Evolutionary conservation across 53 echinoderm and acorn worm species (phyloP).

Genomic region (Mesocentrotus franciscanus): DNA sequence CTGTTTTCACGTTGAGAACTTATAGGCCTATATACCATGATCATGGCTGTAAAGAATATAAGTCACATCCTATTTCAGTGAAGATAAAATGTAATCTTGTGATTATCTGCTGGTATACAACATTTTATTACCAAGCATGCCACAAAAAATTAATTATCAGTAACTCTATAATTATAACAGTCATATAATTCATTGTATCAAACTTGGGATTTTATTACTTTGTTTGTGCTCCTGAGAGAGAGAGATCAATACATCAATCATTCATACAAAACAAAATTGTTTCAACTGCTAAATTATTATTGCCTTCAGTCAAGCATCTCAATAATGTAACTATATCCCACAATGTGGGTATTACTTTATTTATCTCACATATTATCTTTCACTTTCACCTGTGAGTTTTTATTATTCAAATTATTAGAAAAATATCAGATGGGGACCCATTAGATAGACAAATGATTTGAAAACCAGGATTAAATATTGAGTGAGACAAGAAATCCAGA

Average conservation of each 20-base stretch:
- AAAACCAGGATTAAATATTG: no score
- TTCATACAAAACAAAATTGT: not conserved
- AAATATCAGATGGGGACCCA: not conserved
- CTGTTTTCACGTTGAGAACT: not conserved
- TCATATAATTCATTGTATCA: not conserved
- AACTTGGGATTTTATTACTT: constrained; percentile 3
- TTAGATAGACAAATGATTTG: not conserved
- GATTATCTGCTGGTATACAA: constrained; percentile 3
- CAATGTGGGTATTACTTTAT: not conserved
- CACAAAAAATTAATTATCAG: not conserved
- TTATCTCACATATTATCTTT: not conserved
- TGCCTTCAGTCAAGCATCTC: not conserved
- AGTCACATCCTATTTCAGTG: not conserved
- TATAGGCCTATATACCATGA: not conserved
- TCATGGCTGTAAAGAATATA: not conserved
- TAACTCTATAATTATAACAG: not conserved
- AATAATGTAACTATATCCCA: not conserved
- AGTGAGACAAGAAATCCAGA: no score
- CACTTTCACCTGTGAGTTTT: not conserved
- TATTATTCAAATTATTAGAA: not conserved
- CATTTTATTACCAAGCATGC: constrained; percentile 2
- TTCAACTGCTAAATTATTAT: not conserved
- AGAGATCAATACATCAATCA: not conserved
- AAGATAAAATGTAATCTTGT: not conserved
- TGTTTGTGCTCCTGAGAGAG: not conserved